Percentiles rank a stretch among this genome's conserved stretches.
Conservation (phyloP, 2,888 invertebrate species). For the Philereme transversata region DNA sequence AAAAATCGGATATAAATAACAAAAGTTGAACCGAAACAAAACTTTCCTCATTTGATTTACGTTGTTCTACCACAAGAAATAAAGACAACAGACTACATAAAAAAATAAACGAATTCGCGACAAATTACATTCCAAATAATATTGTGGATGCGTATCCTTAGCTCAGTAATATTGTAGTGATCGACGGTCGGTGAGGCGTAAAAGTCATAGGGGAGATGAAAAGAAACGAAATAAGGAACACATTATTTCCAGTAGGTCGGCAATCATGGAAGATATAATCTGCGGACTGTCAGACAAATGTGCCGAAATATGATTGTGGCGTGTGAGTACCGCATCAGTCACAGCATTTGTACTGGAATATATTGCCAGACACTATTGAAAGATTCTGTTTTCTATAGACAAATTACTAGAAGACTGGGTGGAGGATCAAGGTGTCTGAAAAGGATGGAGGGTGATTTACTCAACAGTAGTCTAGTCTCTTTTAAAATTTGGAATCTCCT, state of each 20-base stretch:
- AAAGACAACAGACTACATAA: slow-evolving; percentile 36
- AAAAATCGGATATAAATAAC: background rate
- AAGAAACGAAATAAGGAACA: slow-evolving; percentile 55
- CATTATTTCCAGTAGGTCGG: slow-evolving; percentile 62
- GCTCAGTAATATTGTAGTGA: slow-evolving; percentile 52
- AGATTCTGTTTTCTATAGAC: background rate
- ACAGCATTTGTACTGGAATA: slow-evolving; percentile 1
- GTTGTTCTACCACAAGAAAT: slow-evolving; percentile 27
- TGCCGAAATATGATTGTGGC: slow-evolving; percentile 46
- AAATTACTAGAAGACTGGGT: too few relatives aligned
- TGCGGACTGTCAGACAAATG: slow-evolving; percentile 53
- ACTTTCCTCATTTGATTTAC: slow-evolving; percentile 26
- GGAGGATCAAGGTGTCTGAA: too few relatives aligned
- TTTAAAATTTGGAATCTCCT: too few relatives aligned
- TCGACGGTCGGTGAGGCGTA: slow-evolving; percentile 51
- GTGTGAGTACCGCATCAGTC: slow-evolving; percentile 3
- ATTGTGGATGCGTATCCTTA: slow-evolving; percentile 54
- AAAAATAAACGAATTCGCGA: slow-evolving; percentile 42
- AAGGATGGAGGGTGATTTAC: too few relatives aligned
- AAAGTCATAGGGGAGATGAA: slow-evolving; percentile 52
- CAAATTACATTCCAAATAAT: slow-evolving; percentile 59
- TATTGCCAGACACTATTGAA: background rate
- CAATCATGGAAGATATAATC: slow-evolving; percentile 65
- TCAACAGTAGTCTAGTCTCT: too few relatives aligned
- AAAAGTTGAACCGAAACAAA: slow-evolving; percentile 8